Conservation (phyloP, 2,113 vertebrate species). For the Bombycilla garrulus region DNA sequence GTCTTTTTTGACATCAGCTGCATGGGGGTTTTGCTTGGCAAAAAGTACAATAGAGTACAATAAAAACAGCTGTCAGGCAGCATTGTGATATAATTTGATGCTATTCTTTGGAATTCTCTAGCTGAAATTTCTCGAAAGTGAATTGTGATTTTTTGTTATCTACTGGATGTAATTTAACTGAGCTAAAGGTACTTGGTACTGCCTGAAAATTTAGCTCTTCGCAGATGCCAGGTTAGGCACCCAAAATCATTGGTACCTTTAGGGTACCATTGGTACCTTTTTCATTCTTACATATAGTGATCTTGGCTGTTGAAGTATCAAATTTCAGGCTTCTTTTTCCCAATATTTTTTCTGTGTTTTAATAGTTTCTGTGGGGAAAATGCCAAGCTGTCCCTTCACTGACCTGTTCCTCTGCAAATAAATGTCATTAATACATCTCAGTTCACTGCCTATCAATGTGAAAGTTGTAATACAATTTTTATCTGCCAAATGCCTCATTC, state of each 20-base stretch:
- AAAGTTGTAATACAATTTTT: conserved; percentile 1
- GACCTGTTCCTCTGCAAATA: not conserved
- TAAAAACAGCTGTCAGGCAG: conserved; percentile 27
- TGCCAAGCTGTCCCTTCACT: not conserved
- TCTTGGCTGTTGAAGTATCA: not conserved
- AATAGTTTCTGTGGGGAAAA: not conserved
- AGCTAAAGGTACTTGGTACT: not conserved
- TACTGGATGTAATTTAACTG: not conserved
- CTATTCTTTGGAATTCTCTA: conserved; percentile 28
- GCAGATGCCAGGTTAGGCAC: not conserved
- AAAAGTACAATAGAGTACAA: not conserved
- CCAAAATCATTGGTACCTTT: not conserved
- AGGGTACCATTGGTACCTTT: not conserved
- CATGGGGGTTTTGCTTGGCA: not conserved
- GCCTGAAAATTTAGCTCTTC: not conserved
- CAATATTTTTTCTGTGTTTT: not conserved
- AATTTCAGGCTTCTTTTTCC: not conserved
- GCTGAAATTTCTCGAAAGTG: not conserved
- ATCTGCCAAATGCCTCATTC: conserved; percentile 32
- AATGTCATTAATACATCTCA: not conserved
- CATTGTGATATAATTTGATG: not conserved
- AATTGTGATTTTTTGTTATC: not conserved
- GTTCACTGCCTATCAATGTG: not conserved
- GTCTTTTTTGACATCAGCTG: not conserved
- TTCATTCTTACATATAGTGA: not conserved